A percentile compares a stretch with the other conserved stretches of the same genome.
Evolutionary conservation across 92 coral and sea anemone genomes (phyloP).

Genomic region (Galaxea fascicularis): DNA sequence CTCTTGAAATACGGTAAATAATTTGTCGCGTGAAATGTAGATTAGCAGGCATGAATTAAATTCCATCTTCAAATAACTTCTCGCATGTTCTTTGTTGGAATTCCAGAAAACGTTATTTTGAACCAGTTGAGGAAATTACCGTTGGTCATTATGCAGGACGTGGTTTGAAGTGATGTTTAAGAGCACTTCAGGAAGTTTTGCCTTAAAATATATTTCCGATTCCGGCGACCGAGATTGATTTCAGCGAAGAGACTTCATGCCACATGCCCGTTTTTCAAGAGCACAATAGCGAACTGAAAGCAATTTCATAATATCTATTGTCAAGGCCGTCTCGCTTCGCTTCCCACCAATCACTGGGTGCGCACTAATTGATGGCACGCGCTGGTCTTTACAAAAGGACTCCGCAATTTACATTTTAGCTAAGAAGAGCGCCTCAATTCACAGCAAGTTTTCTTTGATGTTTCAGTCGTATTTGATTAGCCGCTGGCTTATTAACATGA

Average conservation of each 20-base stretch:
- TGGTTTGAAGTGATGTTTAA: neutral
- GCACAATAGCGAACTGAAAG: conserved; percentile 20
- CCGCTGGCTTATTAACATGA: conserved; percentile 24
- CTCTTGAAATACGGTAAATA: conserved; percentile 23
- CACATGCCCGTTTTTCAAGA: conserved; percentile 42
- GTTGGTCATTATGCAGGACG: neutral
- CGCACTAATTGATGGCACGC: conserved; percentile 78
- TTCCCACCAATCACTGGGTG: conserved; percentile 58
- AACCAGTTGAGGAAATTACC: neutral
- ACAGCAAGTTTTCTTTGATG: conserved; percentile 33
- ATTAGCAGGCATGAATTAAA: neutral
- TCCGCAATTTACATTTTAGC: conserved; percentile 66
- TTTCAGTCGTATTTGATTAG: conserved; percentile 47
- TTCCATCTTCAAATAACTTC: neutral
- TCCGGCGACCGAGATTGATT: conserved; percentile 1
- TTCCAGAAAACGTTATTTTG: neutral
- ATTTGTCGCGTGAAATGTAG: conserved; percentile 8
- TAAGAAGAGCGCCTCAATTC: conserved; percentile 43
- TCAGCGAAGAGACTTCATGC: conserved; percentile 15
- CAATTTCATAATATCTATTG: conserved; percentile 59
- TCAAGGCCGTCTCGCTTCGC: conserved; percentile 50
- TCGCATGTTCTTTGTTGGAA: neutral
- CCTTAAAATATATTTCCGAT: neutral
- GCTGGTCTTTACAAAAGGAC: conserved; percentile 50
- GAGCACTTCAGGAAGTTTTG: neutral